phyloP scores from a whole-genome alignment of 2,888 invertebrate genomes.

The Melanostoma scalare region DNA sequence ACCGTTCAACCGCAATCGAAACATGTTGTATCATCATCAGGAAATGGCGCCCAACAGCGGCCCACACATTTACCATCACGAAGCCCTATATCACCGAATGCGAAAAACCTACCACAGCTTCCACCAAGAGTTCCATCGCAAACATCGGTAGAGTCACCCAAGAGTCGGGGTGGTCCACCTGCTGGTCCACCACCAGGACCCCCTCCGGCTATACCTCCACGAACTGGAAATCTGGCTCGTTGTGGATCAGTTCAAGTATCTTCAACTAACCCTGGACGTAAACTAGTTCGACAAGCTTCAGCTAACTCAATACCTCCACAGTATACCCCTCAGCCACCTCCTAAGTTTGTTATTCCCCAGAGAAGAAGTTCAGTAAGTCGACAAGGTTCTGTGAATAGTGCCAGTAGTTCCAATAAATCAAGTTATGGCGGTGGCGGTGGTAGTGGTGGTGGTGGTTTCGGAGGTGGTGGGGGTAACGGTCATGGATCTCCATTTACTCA shows the following conservation, averaged over 20 bases:
- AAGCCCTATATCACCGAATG: conserved; percentile 66
- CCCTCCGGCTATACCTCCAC: conserved; percentile 82
- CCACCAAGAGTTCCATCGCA: conserved; percentile 81
- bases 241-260: conserved; percentile 80
- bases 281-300: conserved; percentile 80
- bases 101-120: conserved; percentile 77
- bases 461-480: conserved; percentile 51
- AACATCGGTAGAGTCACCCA: conserved; percentile 78
- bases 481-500: conserved; percentile 76
- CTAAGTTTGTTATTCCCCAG: conserved; percentile 81
- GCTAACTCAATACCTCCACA: conserved; percentile 81
- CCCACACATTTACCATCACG: conserved; percentile 70
- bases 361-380: conserved; percentile 79
- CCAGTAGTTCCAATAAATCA: conserved; percentile 44
- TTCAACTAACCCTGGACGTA: conserved; percentile 73
- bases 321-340: conserved; percentile 81
- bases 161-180: conserved; percentile 77
- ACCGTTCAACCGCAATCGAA: conserved; percentile 79
- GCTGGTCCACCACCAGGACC: conserved; percentile 79
- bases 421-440: conserved; percentile 21
- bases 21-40: conserved; percentile 38
- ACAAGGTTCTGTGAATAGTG: conserved; percentile 76
- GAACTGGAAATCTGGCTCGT: conserved; percentile 79
- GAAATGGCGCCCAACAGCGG: conserved; percentile 67
- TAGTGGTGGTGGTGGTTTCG: conserved; percentile 35